Conservation (phyloP, 2,888 invertebrate genomes). For the Dolichopus griseipennis region DNA sequence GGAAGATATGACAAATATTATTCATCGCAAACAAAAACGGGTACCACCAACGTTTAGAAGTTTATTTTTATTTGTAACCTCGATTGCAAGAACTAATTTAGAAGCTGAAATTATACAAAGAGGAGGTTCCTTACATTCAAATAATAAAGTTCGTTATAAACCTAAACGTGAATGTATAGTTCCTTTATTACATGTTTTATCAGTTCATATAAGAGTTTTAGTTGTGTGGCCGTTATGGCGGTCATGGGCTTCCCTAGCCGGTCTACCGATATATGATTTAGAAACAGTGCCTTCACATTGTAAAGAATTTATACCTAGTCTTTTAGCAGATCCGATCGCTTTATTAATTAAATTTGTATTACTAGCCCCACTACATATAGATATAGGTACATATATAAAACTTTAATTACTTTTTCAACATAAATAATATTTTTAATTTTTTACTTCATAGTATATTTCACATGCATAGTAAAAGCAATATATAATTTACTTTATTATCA, state of each 20-base stretch:
- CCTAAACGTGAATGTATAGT: conserved; percentile 81
- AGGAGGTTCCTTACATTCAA: conserved; percentile 63
- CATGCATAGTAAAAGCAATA: conserved; percentile 74
- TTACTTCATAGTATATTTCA: conserved; percentile 67
- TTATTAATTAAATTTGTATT: conserved; percentile 79
- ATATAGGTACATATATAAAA: conserved; percentile 58
- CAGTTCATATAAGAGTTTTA: conserved; percentile 72
- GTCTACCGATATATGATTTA: conserved; percentile 35
- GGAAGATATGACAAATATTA: conserved; percentile 88
- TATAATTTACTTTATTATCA: conserved; percentile 87
- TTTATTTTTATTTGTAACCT: conserved; percentile 80
- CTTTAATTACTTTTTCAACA: neutral
- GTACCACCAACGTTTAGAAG: conserved; percentile 59
- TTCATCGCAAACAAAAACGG: conserved; percentile 67
- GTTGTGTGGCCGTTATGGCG: conserved; percentile 51
- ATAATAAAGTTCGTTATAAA: conserved; percentile 55
- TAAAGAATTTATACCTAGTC: conserved; percentile 59
- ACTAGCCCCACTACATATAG: conserved; percentile 73
- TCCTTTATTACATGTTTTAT: conserved; percentile 78
- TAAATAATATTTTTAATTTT: neutral
- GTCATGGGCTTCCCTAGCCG: conserved; percentile 43
- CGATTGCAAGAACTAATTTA: conserved; percentile 81
- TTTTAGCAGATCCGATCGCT: conserved; percentile 78
- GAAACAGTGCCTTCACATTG: conserved; percentile 39
- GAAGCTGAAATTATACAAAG: conserved; percentile 87